Percentiles rank a stretch among this genome's conserved stretches.
These are phyloP conservation scores for Sebastes cheni DNA, from an alignment of 2,797 vertebrate species.

Conservation along the genomic window DNA sequence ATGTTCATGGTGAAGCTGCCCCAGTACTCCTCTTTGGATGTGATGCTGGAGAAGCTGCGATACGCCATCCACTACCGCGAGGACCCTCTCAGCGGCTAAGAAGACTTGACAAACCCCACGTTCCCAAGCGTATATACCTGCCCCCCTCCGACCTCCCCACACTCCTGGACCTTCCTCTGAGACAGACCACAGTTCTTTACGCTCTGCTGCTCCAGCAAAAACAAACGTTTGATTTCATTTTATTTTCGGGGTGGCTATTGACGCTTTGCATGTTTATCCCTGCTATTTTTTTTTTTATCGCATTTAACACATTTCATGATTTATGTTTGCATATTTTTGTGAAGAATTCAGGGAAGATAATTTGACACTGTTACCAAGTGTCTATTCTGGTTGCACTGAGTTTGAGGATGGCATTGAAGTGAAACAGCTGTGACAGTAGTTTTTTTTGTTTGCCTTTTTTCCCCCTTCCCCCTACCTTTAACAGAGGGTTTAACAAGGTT, in stretches of 20 bases:
- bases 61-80: conserved; percentile 98
- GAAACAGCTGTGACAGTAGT: conserved; percentile 57
- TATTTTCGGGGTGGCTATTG: conserved; percentile 23
- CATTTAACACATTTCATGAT: conserved; percentile 45
- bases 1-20: conserved; percentile 99
- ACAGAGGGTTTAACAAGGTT: conserved; percentile 25
- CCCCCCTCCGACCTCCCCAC: background rate
- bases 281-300: conserved; percentile 26
- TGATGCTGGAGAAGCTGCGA: conserved; percentile 96
- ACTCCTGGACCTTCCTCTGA: conserved; percentile 29
- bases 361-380: conserved; percentile 40
- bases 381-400: conserved; percentile 70
- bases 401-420: conserved; percentile 54
- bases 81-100: conserved; percentile 96
- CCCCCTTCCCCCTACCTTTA: background rate
- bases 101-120: conserved; percentile 31
- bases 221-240: conserved; percentile 22
- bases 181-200: background rate
- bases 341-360: conserved; percentile 62
- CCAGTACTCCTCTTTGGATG: conserved; percentile 94
- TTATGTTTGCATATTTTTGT: conserved; percentile 37
- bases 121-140: background rate
- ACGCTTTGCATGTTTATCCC: conserved; percentile 45
- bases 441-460: background rate
- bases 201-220: conserved; percentile 43